Percentiles rank a stretch among this genome's conserved stretches.
Evolutionary conservation across 2,113 vertebrate genomes (phyloP).

Genomic region (Ictalurus punctatus): DNA sequence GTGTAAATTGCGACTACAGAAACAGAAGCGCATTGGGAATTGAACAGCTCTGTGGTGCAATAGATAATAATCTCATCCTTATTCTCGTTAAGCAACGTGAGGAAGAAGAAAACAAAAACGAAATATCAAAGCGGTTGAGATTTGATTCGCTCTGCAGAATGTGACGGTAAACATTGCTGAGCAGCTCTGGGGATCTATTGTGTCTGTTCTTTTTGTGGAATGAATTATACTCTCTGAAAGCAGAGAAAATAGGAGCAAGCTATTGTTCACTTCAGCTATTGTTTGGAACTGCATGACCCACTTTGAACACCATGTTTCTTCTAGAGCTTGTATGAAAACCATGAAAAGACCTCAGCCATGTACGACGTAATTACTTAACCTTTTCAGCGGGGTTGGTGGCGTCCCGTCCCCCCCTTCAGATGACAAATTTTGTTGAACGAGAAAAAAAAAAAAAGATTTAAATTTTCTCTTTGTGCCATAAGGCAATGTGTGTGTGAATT

Average conservation of each 20-base stretch:
- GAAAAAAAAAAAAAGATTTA: neutral
- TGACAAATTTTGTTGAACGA: conserved; percentile 3
- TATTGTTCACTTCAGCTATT: conserved; percentile 26
- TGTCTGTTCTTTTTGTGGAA: conserved; percentile 30
- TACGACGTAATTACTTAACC: conserved; percentile 23
- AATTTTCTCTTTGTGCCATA: neutral
- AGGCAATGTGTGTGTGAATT: neutral
- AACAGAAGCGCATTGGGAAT: neutral
- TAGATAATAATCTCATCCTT: conserved; percentile 13
- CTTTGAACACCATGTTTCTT: conserved; percentile 14
- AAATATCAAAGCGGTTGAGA: neutral
- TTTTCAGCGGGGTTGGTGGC: neutral
- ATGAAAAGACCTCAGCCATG: conserved; percentile 27
- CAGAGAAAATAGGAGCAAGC: conserved; percentile 23
- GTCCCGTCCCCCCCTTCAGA: no score
- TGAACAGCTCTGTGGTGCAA: neutral
- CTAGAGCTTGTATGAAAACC: conserved; percentile 2
- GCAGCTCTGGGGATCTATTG: conserved; percentile 23
- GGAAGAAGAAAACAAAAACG: conserved; percentile 11
- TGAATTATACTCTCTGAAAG: conserved; percentile 41
- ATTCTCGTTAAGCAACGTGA: neutral
- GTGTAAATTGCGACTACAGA: neutral
- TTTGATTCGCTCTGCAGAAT: conserved; percentile 7
- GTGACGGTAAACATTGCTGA: conserved; percentile 16
- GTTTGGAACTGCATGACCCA: conserved; percentile 38